phyloP scores from a whole-genome alignment of 2,888 invertebrate species.

The Congeria kusceri region DNA sequence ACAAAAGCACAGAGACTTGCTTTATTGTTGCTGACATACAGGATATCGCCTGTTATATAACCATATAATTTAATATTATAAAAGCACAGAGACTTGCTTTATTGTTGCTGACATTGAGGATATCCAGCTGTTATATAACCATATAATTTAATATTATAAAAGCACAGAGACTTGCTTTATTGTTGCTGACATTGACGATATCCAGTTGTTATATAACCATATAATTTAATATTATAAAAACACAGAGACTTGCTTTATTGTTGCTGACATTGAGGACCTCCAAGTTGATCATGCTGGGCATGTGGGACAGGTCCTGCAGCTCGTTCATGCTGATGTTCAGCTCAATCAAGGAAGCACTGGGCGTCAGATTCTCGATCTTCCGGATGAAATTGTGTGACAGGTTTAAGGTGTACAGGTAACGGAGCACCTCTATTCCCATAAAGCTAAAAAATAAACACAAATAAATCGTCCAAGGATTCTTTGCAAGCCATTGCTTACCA shows the following conservation, averaged over 20 bases:
- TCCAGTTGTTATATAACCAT: too few relatives aligned
- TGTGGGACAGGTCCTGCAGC: conserved; percentile 73
- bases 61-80: too few relatives aligned
- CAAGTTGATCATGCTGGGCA: conserved; percentile 77
- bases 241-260: conserved; percentile 79
- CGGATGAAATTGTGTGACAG: conserved; percentile 79
- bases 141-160: too few relatives aligned
- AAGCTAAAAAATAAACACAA: conserved; percentile 67
- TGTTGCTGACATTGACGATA: too few relatives aligned
- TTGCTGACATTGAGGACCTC: conserved; percentile 78
- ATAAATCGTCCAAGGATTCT: too few relatives aligned
- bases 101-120: conserved; percentile 71
- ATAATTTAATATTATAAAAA: too few relatives aligned
- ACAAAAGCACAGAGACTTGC: too few relatives aligned
- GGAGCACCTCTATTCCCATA: conserved; percentile 77
- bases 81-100: too few relatives aligned
- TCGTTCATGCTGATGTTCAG: conserved; percentile 80
- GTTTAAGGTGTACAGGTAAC: conserved; percentile 73
- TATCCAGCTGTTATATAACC: too few relatives aligned
- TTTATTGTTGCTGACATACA: too few relatives aligned
- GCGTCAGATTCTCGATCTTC: conserved; percentile 71
- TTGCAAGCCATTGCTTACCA: not conserved
- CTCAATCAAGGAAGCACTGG: conserved; percentile 68
- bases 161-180: too few relatives aligned
- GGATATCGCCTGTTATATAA: too few relatives aligned